These are phyloP conservation scores for Blennius ocellaris DNA, from an alignment of 2,113 vertebrate genomes.

Conservation along the genomic window DNA sequence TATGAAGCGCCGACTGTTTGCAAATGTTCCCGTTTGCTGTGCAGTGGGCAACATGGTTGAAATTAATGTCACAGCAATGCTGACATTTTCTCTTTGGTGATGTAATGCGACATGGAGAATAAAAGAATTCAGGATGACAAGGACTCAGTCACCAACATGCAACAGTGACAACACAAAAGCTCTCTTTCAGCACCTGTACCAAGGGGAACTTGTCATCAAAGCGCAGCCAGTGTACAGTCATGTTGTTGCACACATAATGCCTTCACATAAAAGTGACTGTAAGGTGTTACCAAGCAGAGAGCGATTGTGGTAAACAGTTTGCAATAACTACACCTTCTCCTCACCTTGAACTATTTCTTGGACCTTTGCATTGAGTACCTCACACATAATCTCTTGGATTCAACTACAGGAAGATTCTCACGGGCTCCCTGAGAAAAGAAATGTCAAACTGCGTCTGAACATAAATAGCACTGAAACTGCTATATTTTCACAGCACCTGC, in stretches of 20 bases:
- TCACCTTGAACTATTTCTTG: background rate
- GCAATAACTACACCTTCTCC: background rate
- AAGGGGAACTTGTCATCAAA: background rate
- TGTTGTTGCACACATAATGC: background rate
- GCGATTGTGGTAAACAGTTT: slow-evolving; percentile 9
- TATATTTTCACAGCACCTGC: background rate
- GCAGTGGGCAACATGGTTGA: background rate
- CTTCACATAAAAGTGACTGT: background rate
- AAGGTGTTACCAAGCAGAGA: slow-evolving; percentile 9
- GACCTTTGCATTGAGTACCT: background rate
- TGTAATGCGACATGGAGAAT: background rate
- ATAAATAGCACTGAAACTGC: slow-evolving; percentile 1
- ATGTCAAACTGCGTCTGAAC: background rate
- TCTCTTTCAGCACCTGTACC: background rate
- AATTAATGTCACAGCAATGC: background rate
- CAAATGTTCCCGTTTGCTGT: background rate
- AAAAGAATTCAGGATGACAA: background rate
- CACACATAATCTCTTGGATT: background rate
- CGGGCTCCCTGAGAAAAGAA: background rate
- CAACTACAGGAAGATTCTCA: background rate
- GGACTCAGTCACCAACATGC: background rate
- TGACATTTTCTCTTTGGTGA: background rate
- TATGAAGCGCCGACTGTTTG: background rate
- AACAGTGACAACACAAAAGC: background rate
- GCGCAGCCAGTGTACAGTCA: background rate